A percentile compares a stretch with the other conserved stretches of the same genome.
Evolutionary conservation across 2,888 invertebrate species (phyloP).

Genomic region (Rotaria socialis): DNA sequence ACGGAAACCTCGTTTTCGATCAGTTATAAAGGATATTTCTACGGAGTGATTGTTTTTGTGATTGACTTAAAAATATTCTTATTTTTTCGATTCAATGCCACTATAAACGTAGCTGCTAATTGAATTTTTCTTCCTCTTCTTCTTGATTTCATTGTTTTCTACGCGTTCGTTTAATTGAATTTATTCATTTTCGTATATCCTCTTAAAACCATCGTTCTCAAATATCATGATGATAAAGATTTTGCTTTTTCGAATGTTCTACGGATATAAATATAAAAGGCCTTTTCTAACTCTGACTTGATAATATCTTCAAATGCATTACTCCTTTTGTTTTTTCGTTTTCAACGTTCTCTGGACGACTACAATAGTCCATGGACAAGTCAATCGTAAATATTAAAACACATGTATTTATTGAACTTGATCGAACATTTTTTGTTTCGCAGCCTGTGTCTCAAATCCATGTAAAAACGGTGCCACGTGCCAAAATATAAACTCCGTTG

Average conservation of each 20-base stretch:
- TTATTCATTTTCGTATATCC: neutral
- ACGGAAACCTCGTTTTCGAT: too few relatives aligned
- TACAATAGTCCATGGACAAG: neutral
- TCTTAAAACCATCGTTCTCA: neutral
- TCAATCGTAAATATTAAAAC: too few relatives aligned
- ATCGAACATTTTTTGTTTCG: too few relatives aligned
- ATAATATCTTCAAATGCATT: neutral
- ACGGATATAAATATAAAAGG: neutral
- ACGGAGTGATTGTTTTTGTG: too few relatives aligned
- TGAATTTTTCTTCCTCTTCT: too few relatives aligned
- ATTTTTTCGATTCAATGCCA: too few relatives aligned
- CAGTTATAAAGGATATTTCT: too few relatives aligned
- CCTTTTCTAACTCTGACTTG: neutral
- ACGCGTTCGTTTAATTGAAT: neutral
- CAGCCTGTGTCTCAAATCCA: neutral
- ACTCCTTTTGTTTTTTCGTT: neutral
- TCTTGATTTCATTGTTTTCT: too few relatives aligned
- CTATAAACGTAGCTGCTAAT: too few relatives aligned
- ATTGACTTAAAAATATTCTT: too few relatives aligned
- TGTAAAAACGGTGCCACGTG: neutral
- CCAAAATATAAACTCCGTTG: neutral
- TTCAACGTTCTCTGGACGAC: neutral
- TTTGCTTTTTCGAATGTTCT: too few relatives aligned
- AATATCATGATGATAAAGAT: neutral
- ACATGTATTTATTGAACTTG: too few relatives aligned